Evolutionary conservation across 2,888 invertebrate genomes (phyloP), one percentile per base, ranked within the genome.

Genomic region (Eutolmus rufibarbis): DNA sequence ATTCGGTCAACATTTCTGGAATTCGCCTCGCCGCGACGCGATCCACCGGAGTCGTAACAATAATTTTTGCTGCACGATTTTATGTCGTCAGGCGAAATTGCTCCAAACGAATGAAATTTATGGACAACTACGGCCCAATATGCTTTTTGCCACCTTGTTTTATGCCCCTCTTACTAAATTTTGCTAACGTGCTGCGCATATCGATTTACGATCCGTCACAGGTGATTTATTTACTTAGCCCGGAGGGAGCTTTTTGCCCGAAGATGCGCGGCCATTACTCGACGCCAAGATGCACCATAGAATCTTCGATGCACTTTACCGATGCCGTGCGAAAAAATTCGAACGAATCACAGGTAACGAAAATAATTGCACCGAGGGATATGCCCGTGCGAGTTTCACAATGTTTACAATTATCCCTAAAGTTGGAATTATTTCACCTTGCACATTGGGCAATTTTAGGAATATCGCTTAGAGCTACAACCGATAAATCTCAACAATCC

Each of bases 161-260:
- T 51, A 74, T 86, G 74, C 76, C 46, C 31, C 86, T 86, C 76
- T 74, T 86, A 86, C 86, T 86, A 86, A 86, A 86, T 86, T 86
- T 86, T 31, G 86, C 76, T 86, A 86, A 86, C 86, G 86, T 86
- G 86, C 86, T 76, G 86, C 86, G 86, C 86, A 86, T 86, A 86
- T 86, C 86, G 86, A 86, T 86, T 86, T 74, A 86, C 84, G 76
- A 86, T 74, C 74, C 86, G 86, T 86, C 86, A 86, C 28, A 12
- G 46, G 74, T 86, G 86, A 86, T 86, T 86, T 86, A 86, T 86
- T 84, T 40, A 84, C 66, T 84, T 84, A 57, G 43, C 57, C 40
- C 40, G 28, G 28, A 66, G 84, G 84, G 40, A 66, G 84, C 66
- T 40, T 74, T 66, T 84, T 84, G 46, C 51, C 40, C 66, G 19